Evolutionary conservation across 2,113 vertebrate genomes (phyloP).

Genomic region (Amphilophus citrinellus): DNA sequence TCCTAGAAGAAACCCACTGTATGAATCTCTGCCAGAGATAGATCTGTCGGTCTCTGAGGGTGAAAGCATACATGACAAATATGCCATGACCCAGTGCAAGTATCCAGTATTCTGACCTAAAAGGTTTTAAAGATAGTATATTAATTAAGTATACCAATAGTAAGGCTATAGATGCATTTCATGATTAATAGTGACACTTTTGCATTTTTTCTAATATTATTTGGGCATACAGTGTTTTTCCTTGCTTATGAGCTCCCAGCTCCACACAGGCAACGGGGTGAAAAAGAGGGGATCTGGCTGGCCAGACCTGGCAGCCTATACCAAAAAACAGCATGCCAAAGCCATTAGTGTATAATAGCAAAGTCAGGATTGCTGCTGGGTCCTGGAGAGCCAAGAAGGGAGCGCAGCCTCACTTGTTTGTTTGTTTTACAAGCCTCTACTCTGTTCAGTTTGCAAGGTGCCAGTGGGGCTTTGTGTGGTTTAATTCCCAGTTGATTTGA

Average conservation of each 20-base stretch:
- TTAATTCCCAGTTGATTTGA: conserved; percentile 50
- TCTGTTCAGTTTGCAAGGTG: conserved; percentile 66
- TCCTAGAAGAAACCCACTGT: conserved; percentile 34
- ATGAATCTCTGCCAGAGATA: conserved; percentile 47
- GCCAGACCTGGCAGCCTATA: conserved; percentile 61
- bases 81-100: conserved; percentile 46
- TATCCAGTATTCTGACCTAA: conserved; percentile 65
- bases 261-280: conserved; percentile 44
- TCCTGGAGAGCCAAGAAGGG: conserved; percentile 59
- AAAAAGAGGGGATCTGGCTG: conserved; percentile 64
- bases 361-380: conserved; percentile 72
- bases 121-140: conserved; percentile 29
- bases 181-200: background rate
- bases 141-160: background rate
- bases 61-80: conserved; percentile 33
- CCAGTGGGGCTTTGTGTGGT: conserved; percentile 67
- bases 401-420: conserved; percentile 75
- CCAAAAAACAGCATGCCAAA: conserved; percentile 64
- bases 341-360: conserved; percentile 75
- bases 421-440: conserved; percentile 71
- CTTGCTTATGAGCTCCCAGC: conserved; percentile 33
- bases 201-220: conserved; percentile 17
- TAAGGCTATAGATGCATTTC: background rate
- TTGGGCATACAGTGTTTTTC: conserved; percentile 16
- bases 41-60: conserved; percentile 49